Evolutionary conservation across 2,888 invertebrate species (phyloP), one percentile per base, ranked within the genome.

Genomic region (Leucophenga montana): DNA sequence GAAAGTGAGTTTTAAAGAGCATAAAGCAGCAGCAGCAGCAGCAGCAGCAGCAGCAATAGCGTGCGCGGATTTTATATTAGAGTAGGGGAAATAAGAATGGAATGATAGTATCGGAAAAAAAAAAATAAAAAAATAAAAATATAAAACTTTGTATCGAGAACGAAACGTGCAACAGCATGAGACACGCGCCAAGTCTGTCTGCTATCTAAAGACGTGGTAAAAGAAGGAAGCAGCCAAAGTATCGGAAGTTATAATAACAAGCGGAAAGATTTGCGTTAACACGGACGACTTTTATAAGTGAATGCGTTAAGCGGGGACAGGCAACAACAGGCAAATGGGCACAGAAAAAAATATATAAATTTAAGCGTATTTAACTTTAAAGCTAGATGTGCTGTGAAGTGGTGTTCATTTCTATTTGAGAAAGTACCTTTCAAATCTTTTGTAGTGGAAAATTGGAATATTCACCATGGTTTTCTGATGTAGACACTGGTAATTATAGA

Each of bases 221-320:
- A 54, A 72, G 72, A 39, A 56, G 22, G 39, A 20, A 33, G 54
- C 71, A 77, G 80, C 66, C 54, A 77, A 82, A 79, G 78, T 79
- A 76, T 66, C 75, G 82, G 77, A 83, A 82, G 74, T 75, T 77
- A 68, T 76, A 75, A 82, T 83, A 83, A 85, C 84, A 83, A 82
- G 78, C 81, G 79, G 84, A 81, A 83, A 82, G 85, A 83, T 84
- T 80, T 79, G 78, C 77, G 75, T 80, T 78, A 78, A 81, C 82
- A 39, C 39, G 39, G 11, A 39, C 39, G 9, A 39, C 9, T 39
- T 39, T 39, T 39, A 39, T 39, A 39, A 39, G 4, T 39, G 39
- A 39, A 39, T 39, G 39, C 39, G 39, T 39, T 39, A 39, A 39
- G 39, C 39, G 39, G 27, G 27, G n/a, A n/a, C n/a, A n/a, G n/a